These are phyloP conservation scores for Thermophis baileyi DNA, from an alignment of 2,113 vertebrate genomes.

Conservation along the genomic window DNA sequence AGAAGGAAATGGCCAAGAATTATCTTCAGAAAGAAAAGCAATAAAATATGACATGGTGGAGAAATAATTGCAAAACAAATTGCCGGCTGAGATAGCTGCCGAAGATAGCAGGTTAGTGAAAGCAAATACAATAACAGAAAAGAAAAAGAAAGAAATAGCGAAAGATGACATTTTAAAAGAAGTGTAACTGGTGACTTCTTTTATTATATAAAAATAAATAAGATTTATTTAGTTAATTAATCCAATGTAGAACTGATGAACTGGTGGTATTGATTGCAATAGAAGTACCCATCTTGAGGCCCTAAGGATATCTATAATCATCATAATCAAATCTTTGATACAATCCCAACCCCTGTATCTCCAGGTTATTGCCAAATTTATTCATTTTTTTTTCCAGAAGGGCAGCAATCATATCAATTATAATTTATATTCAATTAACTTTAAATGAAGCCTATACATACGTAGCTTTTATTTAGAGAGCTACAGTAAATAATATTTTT, in stretches of 20 bases:
- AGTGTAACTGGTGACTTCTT: neutral
- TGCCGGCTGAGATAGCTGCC: neutral
- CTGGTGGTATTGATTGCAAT: neutral
- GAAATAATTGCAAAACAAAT: conserved; percentile 7
- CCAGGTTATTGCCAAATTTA: no score
- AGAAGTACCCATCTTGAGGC: neutral
- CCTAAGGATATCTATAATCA: neutral
- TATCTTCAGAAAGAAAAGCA: neutral
- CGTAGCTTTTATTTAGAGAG: no score
- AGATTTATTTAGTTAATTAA: neutral
- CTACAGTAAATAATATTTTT: no score
- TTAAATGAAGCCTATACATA: no score
- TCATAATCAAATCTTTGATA: neutral
- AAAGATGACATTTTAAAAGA: neutral
- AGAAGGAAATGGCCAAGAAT: conserved; percentile 31
- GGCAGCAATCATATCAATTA: no score
- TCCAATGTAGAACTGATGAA: neutral
- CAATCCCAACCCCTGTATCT: neutral
- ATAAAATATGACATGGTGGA: neutral
- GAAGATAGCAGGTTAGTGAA: neutral
- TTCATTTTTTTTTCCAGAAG: no score
- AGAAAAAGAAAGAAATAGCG: neutral
- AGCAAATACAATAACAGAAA: neutral
- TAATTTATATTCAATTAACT: no score
- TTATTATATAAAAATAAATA: neutral